phyloP scores from a whole-genome alignment of 1,140 invertebrate species.

The Pseudoatta argentina region DNA sequence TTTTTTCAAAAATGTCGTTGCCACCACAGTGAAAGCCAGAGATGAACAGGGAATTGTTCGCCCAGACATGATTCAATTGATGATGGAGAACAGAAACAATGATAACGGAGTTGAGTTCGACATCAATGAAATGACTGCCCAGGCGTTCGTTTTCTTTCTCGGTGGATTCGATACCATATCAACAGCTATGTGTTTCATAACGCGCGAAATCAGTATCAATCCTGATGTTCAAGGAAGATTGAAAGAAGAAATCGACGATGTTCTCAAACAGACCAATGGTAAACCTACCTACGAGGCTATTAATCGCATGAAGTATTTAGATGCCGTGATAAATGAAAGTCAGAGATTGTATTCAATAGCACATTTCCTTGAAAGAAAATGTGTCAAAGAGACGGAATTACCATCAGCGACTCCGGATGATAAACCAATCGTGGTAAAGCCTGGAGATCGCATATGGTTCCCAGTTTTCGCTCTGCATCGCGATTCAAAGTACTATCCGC shows the following conservation, averaged over 20 bases:
- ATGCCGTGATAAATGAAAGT: constrained; percentile 50
- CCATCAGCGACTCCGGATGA: constrained; percentile 16
- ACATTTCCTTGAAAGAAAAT: constrained; percentile 30
- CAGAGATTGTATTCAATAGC: not conserved
- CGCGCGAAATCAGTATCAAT: constrained; percentile 24
- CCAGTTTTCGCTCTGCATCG: not conserved
- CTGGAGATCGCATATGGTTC: constrained; percentile 40
- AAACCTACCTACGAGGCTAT: constrained; percentile 51
- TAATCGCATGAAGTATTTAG: constrained; percentile 56
- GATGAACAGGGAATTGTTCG: constrained; percentile 34
- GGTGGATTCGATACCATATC: constrained; percentile 35
- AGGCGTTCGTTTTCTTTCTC: constrained; percentile 63
- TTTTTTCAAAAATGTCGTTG: constrained; percentile 41
- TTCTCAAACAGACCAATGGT: not conserved
- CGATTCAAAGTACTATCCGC: constrained; percentile 29
- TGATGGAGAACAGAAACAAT: constrained; percentile 51
- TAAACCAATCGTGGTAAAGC: not conserved
- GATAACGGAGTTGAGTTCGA: not conserved
- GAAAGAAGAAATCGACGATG: constrained; percentile 22
- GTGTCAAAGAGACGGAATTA: constrained; percentile 49
- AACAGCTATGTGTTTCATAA: not conserved
- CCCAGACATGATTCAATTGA: constrained; percentile 59
- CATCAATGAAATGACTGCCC: constrained; percentile 57
- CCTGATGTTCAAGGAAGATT: constrained; percentile 37
- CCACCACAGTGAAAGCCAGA: constrained; percentile 17